These are phyloP conservation scores for Ganaspis brasiliensis DNA, from an alignment of 2,888 invertebrate genomes.

Conservation along the genomic window DNA sequence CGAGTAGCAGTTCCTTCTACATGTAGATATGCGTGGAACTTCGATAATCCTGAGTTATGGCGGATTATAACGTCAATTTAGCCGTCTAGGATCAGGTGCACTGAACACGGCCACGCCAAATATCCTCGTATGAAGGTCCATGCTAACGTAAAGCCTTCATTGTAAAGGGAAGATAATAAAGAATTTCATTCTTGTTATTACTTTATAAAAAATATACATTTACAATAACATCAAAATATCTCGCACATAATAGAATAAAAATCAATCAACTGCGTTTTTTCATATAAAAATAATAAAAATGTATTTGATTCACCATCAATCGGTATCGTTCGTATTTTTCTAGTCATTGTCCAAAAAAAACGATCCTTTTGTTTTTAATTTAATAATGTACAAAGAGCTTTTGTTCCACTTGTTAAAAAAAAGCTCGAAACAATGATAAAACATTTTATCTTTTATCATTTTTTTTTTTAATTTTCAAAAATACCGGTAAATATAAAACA, in stretches of 20 bases:
- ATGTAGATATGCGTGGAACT: constrained; percentile 52
- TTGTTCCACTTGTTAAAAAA: too few species aligned
- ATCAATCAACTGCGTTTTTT: too few species aligned
- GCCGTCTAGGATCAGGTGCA: constrained; percentile 78
- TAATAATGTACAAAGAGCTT: too few species aligned
- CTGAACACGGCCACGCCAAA: constrained; percentile 62
- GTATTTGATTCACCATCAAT: neutral
- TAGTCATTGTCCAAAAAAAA: too few species aligned
- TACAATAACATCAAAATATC: too few species aligned
- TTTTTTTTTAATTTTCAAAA: neutral
- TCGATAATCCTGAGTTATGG: constrained; percentile 79
- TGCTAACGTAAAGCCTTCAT: constrained; percentile 31
- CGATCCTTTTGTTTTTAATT: too few species aligned
- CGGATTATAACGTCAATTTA: constrained; percentile 79
- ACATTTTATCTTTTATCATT: neutral
- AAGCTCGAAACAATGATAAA: neutral
- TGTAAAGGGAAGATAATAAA: constrained; percentile 15
- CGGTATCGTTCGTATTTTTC: too few species aligned
- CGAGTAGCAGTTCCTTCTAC: neutral
- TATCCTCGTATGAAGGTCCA: constrained; percentile 35
- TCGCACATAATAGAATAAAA: too few species aligned
- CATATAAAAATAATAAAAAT: too few species aligned
- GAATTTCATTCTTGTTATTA: constrained; percentile 27
- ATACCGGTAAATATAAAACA: too few species aligned
- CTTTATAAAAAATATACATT: neutral